Base-by-base conservation (phyloP, 2,888 invertebrate genomes). In the Eretmocerus hayati region DNA sequence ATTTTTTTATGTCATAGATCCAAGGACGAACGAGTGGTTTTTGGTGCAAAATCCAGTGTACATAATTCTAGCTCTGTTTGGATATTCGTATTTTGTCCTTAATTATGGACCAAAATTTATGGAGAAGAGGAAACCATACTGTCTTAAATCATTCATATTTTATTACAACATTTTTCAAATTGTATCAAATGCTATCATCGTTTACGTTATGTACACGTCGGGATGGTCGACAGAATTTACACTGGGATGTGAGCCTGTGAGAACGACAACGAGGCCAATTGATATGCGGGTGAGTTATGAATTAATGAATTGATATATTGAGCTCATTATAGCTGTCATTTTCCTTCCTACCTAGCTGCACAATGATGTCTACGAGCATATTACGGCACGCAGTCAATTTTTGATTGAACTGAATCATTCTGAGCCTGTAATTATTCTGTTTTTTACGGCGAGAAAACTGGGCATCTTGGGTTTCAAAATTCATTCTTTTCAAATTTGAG, bases 141-240 rank as follows among this genome's bases (percentile, higher is more conserved):
- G 81, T n/a, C 71, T 91, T 38, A 80, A 80, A 58, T 73, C 67
- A 3, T 63, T 84, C 22, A 81, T 92, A 56, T 77, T 82, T 49
- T 73, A 79, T 60, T 92, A 91, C 73, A 92, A 93, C 66, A 70
- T 86, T 9, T 64, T 81, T 43, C 90, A 91, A 79, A 56, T 63
- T 19, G 23, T 59, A 16, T 13, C 47, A 20, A 63, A 63, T 43
- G 40, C 48, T 1, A 45, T 42, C 15, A 35, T 62, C 6, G 58
- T 55, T 9, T 58, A 58, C 32, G 18, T 2, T 4, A 26, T 79
- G 20, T 58, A 74, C 58, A 78, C 76, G n/a, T 76, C 79, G 8
- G 81, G 81, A 4, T 83, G 81, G 81, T 26, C 46, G 6, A 75
- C 75, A 0, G 74, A 74, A 16, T 77, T 78, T 56, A 73, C 74